Base-by-base conservation (phyloP, 2,888 invertebrate genomes). In the Heliconius hortense region DNA sequence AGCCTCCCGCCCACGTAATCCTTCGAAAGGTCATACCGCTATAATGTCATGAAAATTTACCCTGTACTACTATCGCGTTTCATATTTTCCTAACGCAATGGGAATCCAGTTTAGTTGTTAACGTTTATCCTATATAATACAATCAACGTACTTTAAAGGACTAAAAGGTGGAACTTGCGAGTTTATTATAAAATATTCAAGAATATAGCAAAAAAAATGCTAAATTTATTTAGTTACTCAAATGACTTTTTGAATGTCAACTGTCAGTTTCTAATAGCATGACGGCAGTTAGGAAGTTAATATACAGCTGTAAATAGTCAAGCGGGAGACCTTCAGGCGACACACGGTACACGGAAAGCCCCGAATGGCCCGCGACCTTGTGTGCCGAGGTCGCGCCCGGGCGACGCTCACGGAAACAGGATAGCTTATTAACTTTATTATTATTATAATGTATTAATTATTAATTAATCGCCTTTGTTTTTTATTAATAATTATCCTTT, bases 351-450 rank as follows among this genome's bases (percentile, higher is more conserved):
- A 87, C 90, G 90, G 90, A 91, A 91, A 90, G 84, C 85, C 87
- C 88, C 88, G 85, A 87, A 89, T 77, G 82, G 85, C 81, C 86
- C 84, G 81, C 84, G 87, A 88, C 91, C 91, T 90, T 90, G 90
- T 73, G 76, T 68, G 74, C 71, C 87, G 85, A 89, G 90, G 89
- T 86, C 89, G 82, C 73, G 80, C 85, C 85, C 84, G 84, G 84
- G 83, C 85, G 83, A 70, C 76, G 79, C 79, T 81, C 79, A 79
- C 84, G 86, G 85, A 87, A 88, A 87, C 87, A 86, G 88, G 88
- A 88, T 85, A 82, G 76, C 80, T 82, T 81, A 81, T 79, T 78
- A 77, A 77, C 76, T 69, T 78, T 79, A 80, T 79, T 80, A 79
- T 70, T 72, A 80, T 77, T 76, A 78, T 78, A 48, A 43, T 43